These are phyloP conservation scores for Geodia barretti DNA, from an alignment of 37 sponge, comb jelly and placozoan genomes.

Conservation along the genomic window DNA sequence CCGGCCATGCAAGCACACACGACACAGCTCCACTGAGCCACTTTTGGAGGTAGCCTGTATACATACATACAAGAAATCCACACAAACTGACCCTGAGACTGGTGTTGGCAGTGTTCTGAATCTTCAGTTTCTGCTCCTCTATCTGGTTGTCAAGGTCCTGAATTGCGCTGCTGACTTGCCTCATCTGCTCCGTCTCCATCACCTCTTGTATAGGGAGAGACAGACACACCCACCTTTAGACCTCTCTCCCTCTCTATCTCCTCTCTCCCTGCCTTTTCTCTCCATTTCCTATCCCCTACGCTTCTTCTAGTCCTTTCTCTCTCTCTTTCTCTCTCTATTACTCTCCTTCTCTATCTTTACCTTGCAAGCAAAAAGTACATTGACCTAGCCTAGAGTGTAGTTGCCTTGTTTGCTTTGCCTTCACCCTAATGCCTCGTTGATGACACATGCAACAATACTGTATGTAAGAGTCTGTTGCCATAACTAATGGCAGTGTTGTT, in stretches of 20 bases:
- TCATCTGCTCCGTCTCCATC: constrained; percentile 32
- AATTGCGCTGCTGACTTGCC: constrained; percentile 9
- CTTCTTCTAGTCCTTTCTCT: neutral
- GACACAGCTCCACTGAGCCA: neutral
- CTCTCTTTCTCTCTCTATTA: neutral
- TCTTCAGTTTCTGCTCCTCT: constrained; percentile 61
- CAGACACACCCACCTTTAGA: too few species aligned
- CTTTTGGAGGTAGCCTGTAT: neutral
- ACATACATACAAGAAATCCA: neutral
- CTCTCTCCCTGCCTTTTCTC: neutral
- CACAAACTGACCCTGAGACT: constrained; percentile 44
- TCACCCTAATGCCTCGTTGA: too few species aligned
- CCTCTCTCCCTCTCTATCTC: neutral
- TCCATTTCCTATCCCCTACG: neutral
- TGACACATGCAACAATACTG: too few species aligned
- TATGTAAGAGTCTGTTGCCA: too few species aligned
- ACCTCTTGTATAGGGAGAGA: too few species aligned
- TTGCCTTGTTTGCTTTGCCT: too few species aligned
- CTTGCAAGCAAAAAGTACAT: too few species aligned
- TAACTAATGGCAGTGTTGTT: too few species aligned
- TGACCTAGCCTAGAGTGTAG: too few species aligned
- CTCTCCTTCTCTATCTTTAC: neutral
- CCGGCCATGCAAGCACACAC: neutral
- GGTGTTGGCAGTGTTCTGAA: constrained; percentile 49
- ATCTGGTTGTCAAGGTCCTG: constrained; percentile 65